Evolutionary conservation across 2,888 invertebrate genomes (phyloP).

Genomic region (Fragum sueziense): DNA sequence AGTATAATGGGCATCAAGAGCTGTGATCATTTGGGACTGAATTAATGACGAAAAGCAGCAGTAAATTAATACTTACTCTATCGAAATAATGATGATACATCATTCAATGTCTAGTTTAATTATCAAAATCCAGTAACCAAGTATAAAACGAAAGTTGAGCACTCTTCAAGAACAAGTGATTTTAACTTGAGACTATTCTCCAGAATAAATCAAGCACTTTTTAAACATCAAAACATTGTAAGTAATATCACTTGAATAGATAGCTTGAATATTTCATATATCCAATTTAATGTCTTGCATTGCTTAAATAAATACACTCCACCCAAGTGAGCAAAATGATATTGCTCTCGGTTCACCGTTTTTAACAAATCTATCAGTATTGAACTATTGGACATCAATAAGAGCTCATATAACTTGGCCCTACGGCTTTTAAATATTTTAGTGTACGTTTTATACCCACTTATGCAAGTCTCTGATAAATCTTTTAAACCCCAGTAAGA

Average conservation of each 20-base stretch:
- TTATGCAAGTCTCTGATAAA: constrained; percentile 22
- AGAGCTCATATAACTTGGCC: background rate
- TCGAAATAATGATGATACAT: constrained; percentile 54
- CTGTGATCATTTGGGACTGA: too few relatives aligned
- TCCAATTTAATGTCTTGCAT: background rate
- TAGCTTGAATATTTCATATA: background rate
- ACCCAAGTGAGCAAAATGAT: background rate
- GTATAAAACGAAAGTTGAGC: background rate
- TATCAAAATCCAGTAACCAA: background rate
- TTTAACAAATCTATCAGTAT: constrained; percentile 16
- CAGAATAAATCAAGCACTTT: constrained; percentile 13
- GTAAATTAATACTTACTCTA: constrained; percentile 36
- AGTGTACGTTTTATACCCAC: constrained; percentile 21
- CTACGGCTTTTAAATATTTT: constrained; percentile 20
- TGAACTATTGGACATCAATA: constrained; percentile 19
- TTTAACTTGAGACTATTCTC: constrained; percentile 6
- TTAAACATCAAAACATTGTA: constrained; percentile 3
- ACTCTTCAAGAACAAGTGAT: constrained; percentile 5
- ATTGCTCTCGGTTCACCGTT: background rate
- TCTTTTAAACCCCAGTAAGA: constrained; percentile 16
- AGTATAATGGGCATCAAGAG: too few relatives aligned
- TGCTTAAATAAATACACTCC: background rate
- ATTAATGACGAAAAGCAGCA: background rate
- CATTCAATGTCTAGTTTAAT: background rate
- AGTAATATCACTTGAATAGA: background rate